phyloP scores from a whole-genome alignment of 2,888 invertebrate genomes.

The Magallana nippona region DNA sequence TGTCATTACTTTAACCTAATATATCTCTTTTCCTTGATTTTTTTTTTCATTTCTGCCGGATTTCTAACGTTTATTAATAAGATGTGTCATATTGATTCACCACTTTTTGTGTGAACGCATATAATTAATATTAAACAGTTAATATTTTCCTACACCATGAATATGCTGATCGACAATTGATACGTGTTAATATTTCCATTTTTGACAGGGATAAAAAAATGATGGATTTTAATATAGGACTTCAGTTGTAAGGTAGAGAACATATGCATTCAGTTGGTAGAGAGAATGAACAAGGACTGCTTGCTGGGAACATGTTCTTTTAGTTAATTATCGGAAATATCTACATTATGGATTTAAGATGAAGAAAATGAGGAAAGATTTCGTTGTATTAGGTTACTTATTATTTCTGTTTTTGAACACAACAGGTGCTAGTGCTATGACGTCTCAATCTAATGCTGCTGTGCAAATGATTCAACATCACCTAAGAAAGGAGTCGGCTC shows the following conservation, averaged over 20 bases:
- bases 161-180: conserved; percentile 12
- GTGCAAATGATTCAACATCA: conserved; percentile 2
- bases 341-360: conserved; percentile 4
- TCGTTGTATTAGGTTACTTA: neutral
- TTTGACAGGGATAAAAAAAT: neutral
- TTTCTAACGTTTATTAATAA: no score
- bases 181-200: neutral
- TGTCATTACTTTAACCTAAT: no score
- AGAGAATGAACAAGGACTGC: neutral
- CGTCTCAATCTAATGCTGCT: conserved; percentile 2
- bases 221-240: neutral
- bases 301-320: neutral
- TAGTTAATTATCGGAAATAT: neutral
- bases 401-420: neutral
- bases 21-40: no score
- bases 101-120: neutral
- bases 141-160: conserved; percentile 8
- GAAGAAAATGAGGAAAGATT: neutral
- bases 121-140: conserved; percentile 9
- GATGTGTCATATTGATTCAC: no score
- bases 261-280: neutral
- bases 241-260: neutral
- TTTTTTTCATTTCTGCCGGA: no score
- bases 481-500: neutral
- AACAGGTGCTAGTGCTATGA: neutral